Percentiles rank a stretch among this genome's conserved stretches.
Evolutionary conservation across 2,797 vertebrate genomes (phyloP).

Genomic region (Lacerta viridis): DNA sequence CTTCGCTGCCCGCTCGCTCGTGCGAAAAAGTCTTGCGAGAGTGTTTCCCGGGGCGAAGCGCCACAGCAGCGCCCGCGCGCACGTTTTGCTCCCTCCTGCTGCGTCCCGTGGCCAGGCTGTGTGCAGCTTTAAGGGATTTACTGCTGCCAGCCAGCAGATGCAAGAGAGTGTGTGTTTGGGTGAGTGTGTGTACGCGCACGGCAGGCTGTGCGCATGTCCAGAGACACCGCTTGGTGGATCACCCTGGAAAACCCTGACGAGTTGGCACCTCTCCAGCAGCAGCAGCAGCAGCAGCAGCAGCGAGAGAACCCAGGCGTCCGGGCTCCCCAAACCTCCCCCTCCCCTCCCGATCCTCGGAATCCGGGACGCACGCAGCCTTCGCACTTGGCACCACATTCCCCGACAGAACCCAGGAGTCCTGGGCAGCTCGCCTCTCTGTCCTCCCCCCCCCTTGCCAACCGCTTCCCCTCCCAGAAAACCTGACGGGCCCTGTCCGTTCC

Average conservation of each 20-base stretch:
- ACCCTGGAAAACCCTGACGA: slow-evolving; percentile 47
- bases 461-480: not conserved
- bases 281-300: not conserved
- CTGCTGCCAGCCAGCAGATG: slow-evolving; percentile 39
- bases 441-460: no score
- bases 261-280: slow-evolving; percentile 28
- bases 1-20: not conserved
- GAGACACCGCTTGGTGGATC: slow-evolving; percentile 21
- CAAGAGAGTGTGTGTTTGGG: not conserved
- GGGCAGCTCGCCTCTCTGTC: not conserved
- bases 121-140: slow-evolving; percentile 49
- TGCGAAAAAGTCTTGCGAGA: slow-evolving; percentile 19
- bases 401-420: not conserved
- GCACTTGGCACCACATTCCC: not conserved
- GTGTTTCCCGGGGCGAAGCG: slow-evolving; percentile 37
- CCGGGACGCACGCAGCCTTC: no score
- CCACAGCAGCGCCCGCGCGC: not conserved
- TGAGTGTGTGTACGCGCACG: not conserved
- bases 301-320: not conserved
- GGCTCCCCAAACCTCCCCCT: not conserved
- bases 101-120: slow-evolving; percentile 54
- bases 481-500: not conserved
- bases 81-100: slow-evolving; percentile 44
- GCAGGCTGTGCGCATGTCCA: not conserved
- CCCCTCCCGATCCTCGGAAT: not conserved